Conservation (phyloP, 2,113 vertebrate species). For the Aythya baeri region DNA sequence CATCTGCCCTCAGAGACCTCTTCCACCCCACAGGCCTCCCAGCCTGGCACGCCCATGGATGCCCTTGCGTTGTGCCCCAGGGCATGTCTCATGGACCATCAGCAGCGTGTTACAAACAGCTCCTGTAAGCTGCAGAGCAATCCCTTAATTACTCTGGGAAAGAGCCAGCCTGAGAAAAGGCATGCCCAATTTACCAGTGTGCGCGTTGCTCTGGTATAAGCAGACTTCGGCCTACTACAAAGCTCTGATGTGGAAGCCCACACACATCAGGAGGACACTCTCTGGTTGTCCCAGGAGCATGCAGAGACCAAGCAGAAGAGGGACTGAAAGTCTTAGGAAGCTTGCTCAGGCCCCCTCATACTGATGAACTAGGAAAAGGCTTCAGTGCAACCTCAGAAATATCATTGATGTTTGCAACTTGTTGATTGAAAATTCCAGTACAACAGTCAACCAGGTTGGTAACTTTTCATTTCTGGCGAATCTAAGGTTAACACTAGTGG, state of each 20-base stretch:
- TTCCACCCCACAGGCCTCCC: not conserved
- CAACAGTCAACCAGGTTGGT: not conserved
- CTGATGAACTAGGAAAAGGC: not conserved
- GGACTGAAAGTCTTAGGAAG: not conserved
- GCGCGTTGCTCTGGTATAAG: not conserved
- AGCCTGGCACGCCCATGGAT: not conserved
- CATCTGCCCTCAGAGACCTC: not conserved
- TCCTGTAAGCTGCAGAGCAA: not conserved
- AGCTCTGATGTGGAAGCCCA: not conserved
- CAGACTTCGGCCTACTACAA: not conserved
- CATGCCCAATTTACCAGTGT: not conserved
- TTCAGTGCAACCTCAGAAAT: not conserved
- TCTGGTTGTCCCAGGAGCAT: not conserved
- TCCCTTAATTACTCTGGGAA: not conserved
- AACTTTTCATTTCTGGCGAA: not conserved
- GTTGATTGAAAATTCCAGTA: not conserved
- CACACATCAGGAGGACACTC: not conserved
- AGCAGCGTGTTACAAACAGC: not conserved
- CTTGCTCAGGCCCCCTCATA: not conserved
- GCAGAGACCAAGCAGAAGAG: not conserved
- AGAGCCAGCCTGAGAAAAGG: not conserved
- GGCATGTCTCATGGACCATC: rapidly evolving
- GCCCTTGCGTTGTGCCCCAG: not conserved
- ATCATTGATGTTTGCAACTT: not conserved
- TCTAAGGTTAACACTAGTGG: not conserved